A percentile compares a stretch with the other conserved stretches of the same genome.
Conservation (phyloP, 2,113 vertebrate genomes). For the Canis aureus region DNA sequence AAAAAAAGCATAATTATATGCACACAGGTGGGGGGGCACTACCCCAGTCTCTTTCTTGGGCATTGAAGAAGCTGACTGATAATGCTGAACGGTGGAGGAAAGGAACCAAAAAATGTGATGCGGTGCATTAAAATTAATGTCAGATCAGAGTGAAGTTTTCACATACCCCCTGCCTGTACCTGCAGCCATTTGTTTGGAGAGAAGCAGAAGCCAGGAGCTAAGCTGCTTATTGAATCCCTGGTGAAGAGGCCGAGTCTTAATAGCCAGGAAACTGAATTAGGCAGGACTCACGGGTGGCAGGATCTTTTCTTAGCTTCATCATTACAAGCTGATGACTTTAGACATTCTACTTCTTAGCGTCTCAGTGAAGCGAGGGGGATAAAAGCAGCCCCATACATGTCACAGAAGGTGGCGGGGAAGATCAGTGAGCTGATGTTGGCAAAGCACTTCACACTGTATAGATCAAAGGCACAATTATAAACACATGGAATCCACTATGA, state of each 20-base stretch:
- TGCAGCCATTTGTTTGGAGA: slow-evolving; percentile 11
- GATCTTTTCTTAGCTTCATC: slow-evolving; percentile 50
- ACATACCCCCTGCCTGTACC: background rate
- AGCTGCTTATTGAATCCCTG: background rate
- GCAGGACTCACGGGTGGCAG: slow-evolving; percentile 2
- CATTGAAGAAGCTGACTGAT: background rate
- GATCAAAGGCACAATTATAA: slow-evolving; percentile 70
- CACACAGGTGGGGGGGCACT: background rate
- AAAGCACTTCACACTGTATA: slow-evolving; percentile 26
- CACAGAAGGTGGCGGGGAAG: slow-evolving; percentile 41
- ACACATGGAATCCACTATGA: slow-evolving; percentile 42
- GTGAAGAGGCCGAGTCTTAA: slow-evolving; percentile 39
- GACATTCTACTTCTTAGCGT: slow-evolving; percentile 39
- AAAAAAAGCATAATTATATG: background rate
- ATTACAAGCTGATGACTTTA: slow-evolving; percentile 60
- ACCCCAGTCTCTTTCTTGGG: background rate
- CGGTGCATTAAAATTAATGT: background rate
- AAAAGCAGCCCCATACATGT: slow-evolving; percentile 25
- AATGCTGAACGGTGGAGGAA: background rate
- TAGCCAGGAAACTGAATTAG: slow-evolving; percentile 48
- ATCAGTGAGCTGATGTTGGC: slow-evolving; percentile 40
- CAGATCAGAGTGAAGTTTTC: background rate
- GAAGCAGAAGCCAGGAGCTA: background rate
- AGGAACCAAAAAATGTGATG: background rate
- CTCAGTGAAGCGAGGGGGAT: slow-evolving; percentile 26